Conservation (phyloP, 1,140 invertebrate species). For the Drosophila nikananu region DNA sequence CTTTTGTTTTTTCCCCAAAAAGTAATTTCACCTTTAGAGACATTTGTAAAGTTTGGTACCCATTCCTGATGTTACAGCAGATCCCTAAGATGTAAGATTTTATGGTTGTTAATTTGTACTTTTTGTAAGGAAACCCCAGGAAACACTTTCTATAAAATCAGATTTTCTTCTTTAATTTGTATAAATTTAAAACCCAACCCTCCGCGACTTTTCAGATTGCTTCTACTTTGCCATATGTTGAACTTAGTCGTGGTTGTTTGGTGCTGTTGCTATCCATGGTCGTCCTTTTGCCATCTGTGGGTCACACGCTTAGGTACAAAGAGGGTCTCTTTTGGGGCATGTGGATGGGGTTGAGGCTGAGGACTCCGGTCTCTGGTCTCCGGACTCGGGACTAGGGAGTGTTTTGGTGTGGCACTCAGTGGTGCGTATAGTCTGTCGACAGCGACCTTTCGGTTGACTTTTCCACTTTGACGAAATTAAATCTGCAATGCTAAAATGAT, state of each 20-base stretch:
- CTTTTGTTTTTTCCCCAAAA: neutral
- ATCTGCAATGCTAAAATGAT: constrained; percentile 77
- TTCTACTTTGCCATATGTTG: constrained; percentile 31
- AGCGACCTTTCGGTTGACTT: constrained; percentile 58
- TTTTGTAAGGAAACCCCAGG: neutral
- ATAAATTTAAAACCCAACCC: constrained; percentile 19
- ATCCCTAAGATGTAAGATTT: neutral
- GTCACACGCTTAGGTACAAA: constrained; percentile 13
- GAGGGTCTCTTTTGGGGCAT: constrained; percentile 4
- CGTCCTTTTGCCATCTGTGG: constrained; percentile 30
- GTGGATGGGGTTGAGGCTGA: neutral
- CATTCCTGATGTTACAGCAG: neutral
- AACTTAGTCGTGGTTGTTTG: neutral
- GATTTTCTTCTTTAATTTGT: constrained; percentile 9
- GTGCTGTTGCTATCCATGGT: constrained; percentile 4
- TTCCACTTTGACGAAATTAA: constrained; percentile 80
- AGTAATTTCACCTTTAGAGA: neutral
- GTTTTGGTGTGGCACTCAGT: constrained; percentile 47
- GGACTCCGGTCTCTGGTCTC: neutral
- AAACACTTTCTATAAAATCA: neutral
- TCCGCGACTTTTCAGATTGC: neutral
- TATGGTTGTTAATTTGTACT: neutral
- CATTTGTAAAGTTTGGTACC: neutral
- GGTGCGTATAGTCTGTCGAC: constrained; percentile 26
- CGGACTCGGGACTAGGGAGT: neutral